Evolutionary conservation across 2,113 vertebrate species (phyloP), one percentile per base, ranked within the genome.

Genomic region (Malurus alboscapulatus): DNA sequence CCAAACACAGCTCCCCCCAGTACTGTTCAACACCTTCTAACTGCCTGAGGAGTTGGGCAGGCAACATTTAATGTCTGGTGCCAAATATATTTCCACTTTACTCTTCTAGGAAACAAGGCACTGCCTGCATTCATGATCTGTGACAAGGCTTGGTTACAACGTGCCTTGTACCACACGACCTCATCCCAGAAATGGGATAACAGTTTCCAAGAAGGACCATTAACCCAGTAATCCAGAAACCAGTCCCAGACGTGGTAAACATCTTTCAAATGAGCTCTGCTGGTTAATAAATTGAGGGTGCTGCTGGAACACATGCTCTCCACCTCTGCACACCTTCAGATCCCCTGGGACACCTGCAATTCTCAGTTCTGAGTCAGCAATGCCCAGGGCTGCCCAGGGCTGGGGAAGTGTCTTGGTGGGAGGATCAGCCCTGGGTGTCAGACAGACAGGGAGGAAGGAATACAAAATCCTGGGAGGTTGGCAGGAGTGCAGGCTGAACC

Each of bases 401-500:
- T 25, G 50, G 67, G 61, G 44, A 63, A 78, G 54, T 19, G 44
- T 40, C 22, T 45, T 1, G 20, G 69, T 22, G 36, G 84, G 10
- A 61, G 59, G 87, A 71, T n/a, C 73, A 32, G 80, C 42, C 53
- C 74, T 26, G 50, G 27, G 73, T 53, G 73, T n/a, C 57, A 72
- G 69, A 25, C 54, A 88, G 57, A 44, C 18, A 34, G 58, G 83
- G 44, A 94, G 91, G 80, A 79, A 78, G 76, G 82, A 85, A 80
- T 8, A 78, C 34, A 51, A 29, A 74, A 3, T 0, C 65, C 81
- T 27, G 75, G 88, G 85, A 90, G 82, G 85, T 6, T 90, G 82
- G 75, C 68, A 85, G 88, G 47, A 94, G 51, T 90, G 62, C 82
- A 65, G 67, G 82, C 95, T 67, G 13, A 94, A 94, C 95, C 89